Conservation (phyloP, 2,888 invertebrate species). For the Dolichomitus sp. region DNA sequence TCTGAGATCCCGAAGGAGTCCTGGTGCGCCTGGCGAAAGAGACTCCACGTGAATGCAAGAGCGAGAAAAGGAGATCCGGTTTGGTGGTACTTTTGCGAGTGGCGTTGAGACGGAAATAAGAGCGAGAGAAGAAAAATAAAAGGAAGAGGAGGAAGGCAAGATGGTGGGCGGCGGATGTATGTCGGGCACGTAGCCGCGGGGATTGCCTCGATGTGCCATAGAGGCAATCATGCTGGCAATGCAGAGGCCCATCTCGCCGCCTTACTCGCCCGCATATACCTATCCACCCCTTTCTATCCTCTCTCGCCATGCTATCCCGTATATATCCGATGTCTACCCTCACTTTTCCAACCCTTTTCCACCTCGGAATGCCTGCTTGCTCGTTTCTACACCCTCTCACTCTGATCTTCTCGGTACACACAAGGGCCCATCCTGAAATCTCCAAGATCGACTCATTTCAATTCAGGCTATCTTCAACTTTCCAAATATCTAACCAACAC, state of each 20-base stretch:
- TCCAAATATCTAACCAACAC: slow-evolving; percentile 42
- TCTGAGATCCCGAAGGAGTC: slow-evolving; percentile 77
- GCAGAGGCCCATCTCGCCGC: slow-evolving; percentile 84
- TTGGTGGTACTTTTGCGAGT: slow-evolving; percentile 41
- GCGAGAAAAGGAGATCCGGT: slow-evolving; percentile 58
- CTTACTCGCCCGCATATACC: slow-evolving; percentile 80
- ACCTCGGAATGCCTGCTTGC: slow-evolving; percentile 43
- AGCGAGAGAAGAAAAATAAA: slow-evolving; percentile 54
- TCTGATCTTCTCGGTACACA: slow-evolving; percentile 59
- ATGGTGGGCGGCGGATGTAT: slow-evolving; percentile 84
- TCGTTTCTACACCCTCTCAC: slow-evolving; percentile 49
- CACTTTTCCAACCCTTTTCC: slow-evolving; percentile 58
- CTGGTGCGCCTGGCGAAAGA: slow-evolving; percentile 50
- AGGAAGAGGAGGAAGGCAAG: slow-evolving; percentile 74
- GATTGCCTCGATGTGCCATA: slow-evolving; percentile 86
- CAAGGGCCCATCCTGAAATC: slow-evolving; percentile 64
- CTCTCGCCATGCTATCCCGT: slow-evolving; percentile 64
- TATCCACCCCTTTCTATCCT: slow-evolving; percentile 65
- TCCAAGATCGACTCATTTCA: slow-evolving; percentile 64
- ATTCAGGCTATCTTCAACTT: slow-evolving; percentile 59
- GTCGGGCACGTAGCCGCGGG: slow-evolving; percentile 86
- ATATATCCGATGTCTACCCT: slow-evolving; percentile 65
- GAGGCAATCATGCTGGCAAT: slow-evolving; percentile 85
- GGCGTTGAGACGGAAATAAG: slow-evolving; percentile 46
- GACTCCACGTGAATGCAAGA: slow-evolving; percentile 63